phyloP scores from a whole-genome alignment of 64 coral and sea anemone species.

The Pocillopora damicornis region DNA sequence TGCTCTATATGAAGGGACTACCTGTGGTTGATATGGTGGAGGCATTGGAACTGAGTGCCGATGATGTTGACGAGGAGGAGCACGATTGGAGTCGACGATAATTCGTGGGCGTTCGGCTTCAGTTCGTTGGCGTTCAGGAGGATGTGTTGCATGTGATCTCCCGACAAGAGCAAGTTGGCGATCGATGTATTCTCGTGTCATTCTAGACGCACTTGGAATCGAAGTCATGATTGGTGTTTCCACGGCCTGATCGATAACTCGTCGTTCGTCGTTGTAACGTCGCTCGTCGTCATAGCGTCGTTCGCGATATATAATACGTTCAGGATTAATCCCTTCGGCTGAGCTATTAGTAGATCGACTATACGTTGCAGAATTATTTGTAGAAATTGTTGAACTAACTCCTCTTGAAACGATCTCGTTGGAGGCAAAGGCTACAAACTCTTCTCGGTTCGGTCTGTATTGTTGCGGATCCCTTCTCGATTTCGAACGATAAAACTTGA shows the following conservation, averaged over 20 bases:
- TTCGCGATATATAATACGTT: conserved; percentile 4
- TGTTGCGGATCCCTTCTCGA: not conserved
- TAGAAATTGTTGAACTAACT: conserved; percentile 25
- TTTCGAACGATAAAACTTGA: conserved; percentile 6
- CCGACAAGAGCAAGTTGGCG: not conserved
- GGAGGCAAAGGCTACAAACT: conserved; percentile 20
- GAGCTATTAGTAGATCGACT: conserved; percentile 18
- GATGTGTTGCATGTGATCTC: not conserved
- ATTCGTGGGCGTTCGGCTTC: not conserved
- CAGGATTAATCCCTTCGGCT: not conserved
- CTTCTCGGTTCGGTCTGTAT: not conserved
- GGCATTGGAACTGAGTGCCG: conserved; percentile 1
- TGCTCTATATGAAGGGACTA: not conserved
- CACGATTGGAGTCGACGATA: not conserved
- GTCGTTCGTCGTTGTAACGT: conserved; percentile 1
- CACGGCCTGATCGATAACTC: not conserved
- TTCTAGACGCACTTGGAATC: conserved; percentile 5
- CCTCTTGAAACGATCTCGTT: conserved; percentile 5
- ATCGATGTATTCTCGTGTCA: not conserved
- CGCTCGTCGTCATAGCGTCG: conserved; percentile 7
- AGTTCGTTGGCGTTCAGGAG: conserved; percentile 1
- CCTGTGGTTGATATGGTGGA: conserved; percentile 2
- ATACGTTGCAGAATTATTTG: conserved; percentile 12
- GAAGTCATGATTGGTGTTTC: not conserved
- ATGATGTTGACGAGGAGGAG: not conserved